Conservation (phyloP, 2,888 invertebrate species). For the Drosophila pseudotalamancana region DNA sequence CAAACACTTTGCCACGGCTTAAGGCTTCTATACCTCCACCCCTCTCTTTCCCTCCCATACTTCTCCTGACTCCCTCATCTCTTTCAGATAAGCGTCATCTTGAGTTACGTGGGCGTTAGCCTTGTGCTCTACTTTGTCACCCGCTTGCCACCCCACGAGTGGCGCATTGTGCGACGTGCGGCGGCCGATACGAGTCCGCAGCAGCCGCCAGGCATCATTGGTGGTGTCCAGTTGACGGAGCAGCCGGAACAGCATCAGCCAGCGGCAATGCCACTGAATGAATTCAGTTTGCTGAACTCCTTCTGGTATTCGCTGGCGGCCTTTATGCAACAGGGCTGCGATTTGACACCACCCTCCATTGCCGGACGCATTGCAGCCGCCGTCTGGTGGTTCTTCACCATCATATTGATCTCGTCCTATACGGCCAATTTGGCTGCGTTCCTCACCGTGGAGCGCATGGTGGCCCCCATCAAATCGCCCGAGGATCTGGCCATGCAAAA, state of each 20-base stretch:
- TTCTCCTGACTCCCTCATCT: background rate
- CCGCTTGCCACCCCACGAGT: constrained; percentile 98
- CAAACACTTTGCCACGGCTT: background rate
- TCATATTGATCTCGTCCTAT: constrained; percentile 98
- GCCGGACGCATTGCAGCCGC: constrained; percentile 94
- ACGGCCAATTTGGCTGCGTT: constrained; percentile 99
- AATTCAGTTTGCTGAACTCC: constrained; percentile 97
- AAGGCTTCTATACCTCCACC: background rate
- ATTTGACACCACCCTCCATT: constrained; percentile 94
- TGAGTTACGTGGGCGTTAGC: constrained; percentile 98
- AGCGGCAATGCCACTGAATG: constrained; percentile 85
- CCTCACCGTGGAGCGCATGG: constrained; percentile 97
- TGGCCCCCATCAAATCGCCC: constrained; percentile 96
- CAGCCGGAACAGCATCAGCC: constrained; percentile 40
- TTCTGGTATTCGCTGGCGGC: constrained; percentile 99
- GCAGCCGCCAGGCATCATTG: constrained; percentile 81
- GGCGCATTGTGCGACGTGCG: constrained; percentile 89
- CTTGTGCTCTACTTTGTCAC: constrained; percentile 99
- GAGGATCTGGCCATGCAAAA: constrained; percentile 96
- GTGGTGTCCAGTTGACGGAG: constrained; percentile 57
- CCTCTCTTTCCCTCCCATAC: background rate
- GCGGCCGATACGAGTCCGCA: constrained; percentile 55
- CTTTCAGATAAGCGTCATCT: constrained; percentile 88
- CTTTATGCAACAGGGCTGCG: constrained; percentile 99
- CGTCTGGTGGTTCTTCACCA: constrained; percentile 99